A percentile compares a stretch with the other conserved stretches of the same genome.
phyloP scores from a whole-genome alignment of 2,113 vertebrate species.

The Hemichromis elongatus region DNA sequence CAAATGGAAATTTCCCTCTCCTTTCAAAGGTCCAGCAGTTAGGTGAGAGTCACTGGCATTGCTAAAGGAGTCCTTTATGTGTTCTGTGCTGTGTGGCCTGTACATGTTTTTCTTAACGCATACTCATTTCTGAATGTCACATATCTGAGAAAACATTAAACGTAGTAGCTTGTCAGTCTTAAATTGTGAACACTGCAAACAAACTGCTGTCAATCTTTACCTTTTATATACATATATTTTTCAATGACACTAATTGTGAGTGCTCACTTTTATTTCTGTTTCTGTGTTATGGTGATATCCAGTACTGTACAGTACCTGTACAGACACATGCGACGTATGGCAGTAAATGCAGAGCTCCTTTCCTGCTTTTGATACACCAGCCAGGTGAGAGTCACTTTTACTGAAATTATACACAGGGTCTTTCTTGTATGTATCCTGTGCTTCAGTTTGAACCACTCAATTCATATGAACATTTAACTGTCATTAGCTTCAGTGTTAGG shows the following conservation, averaged over 20 bases:
- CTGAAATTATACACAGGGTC: not conserved
- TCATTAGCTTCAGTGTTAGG: not conserved
- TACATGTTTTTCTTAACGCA: not conserved
- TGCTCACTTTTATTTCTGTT: not conserved
- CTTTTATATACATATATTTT: not conserved
- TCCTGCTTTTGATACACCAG: not conserved
- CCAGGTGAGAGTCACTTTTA: conserved; percentile 27
- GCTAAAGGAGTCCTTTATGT: not conserved
- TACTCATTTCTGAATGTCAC: not conserved
- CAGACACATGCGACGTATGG: conserved; percentile 37
- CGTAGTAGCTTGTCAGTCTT: not conserved
- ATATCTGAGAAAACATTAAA: not conserved
- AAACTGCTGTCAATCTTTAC: not conserved
- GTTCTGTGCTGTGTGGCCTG: not conserved
- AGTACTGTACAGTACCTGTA: conserved; percentile 42
- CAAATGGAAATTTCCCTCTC: not conserved
- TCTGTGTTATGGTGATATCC: conserved; percentile 42
- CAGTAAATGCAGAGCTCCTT: not conserved
- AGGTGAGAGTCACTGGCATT: not conserved
- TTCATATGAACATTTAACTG: not conserved
- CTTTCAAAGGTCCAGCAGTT: not conserved
- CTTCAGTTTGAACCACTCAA: fast-evolving
- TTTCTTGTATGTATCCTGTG: not conserved
- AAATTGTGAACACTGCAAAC: not conserved
- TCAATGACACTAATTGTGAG: too few species aligned